Percentiles rank a stretch among this genome's conserved stretches.
phyloP scores from a whole-genome alignment of 2,797 vertebrate genomes.

The Lithobates sylvaticus region DNA sequence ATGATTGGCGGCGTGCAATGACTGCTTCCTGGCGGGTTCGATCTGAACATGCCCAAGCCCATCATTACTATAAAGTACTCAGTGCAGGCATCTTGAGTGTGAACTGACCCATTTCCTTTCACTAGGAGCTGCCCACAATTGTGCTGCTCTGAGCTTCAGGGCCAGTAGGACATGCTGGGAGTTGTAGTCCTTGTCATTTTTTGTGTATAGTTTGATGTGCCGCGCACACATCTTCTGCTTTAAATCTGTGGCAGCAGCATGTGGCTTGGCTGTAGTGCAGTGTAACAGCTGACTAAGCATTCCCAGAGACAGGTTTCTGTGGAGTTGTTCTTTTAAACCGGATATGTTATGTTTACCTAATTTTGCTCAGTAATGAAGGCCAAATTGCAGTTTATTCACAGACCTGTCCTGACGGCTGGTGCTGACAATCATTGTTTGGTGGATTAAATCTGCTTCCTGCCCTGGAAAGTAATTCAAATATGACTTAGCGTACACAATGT shows the following conservation, averaged over 20 bases:
- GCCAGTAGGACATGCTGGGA: too few relatives aligned
- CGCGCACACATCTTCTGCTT: too few relatives aligned
- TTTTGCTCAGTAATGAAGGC: not conserved
- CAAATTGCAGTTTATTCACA: constrained; percentile 14
- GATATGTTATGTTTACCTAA: constrained; percentile 20
- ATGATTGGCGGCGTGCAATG: too few relatives aligned
- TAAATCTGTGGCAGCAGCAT: not conserved
- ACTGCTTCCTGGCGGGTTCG: too few relatives aligned
- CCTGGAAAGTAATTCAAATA: not conserved
- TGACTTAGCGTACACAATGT: not conserved
- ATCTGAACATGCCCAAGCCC: too few relatives aligned
- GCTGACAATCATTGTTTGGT: constrained; percentile 24
- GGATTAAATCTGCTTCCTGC: constrained; percentile 28
- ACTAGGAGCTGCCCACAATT: too few relatives aligned
- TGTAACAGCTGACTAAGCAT: constrained; percentile 8
- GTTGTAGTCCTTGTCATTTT: too few relatives aligned
- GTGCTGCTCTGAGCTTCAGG: too few relatives aligned
- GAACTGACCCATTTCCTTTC: too few relatives aligned
- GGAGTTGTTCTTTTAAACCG: not conserved
- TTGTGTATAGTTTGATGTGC: too few relatives aligned
- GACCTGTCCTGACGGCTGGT: not conserved
- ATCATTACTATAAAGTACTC: too few relatives aligned
- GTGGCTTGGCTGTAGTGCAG: not conserved
- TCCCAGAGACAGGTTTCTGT: constrained; percentile 5
- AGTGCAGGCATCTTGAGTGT: too few relatives aligned